Evolutionary conservation across 92 coral and sea anemone species (phyloP).

Genomic region (Actinostola sp.): DNA sequence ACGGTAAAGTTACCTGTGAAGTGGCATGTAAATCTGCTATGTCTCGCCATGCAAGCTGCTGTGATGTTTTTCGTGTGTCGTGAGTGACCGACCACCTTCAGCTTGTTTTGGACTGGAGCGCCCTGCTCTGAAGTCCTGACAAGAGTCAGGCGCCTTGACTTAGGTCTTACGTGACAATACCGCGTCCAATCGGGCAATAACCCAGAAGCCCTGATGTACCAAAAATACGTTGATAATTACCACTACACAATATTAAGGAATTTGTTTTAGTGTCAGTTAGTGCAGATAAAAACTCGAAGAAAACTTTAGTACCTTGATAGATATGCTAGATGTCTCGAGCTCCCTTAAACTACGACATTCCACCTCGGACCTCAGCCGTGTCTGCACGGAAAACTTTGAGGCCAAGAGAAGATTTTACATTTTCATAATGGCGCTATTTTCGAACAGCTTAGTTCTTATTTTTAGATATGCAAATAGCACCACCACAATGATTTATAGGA

Average conservation of each 20-base stretch:
- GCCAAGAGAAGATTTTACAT: no score
- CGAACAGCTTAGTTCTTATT: no score
- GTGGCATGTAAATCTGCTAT: constrained; percentile 1
- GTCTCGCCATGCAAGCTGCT: background rate
- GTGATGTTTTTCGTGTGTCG: no score
- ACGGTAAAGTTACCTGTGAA: background rate
- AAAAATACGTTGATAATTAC: no score
- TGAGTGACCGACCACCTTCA: no score
- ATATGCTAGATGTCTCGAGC: background rate
- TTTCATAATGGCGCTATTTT: no score
- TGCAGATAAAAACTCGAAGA: background rate
- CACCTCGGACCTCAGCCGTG: background rate
- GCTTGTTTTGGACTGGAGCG: background rate
- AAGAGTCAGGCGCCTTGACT: no score
- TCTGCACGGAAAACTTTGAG: background rate
- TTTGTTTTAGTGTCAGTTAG: background rate
- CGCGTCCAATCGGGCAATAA: no score
- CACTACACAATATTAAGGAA: no score
- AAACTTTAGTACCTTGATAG: background rate
- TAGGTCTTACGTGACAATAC: background rate
- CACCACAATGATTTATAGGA: no score
- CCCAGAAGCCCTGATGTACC: no score
- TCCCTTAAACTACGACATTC: background rate
- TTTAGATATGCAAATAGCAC: no score
- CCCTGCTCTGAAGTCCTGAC: background rate